A percentile compares a stretch with the other conserved stretches of the same genome.
phyloP scores from a whole-genome alignment of 1,140 invertebrate species.

The Spodoptera litura region DNA sequence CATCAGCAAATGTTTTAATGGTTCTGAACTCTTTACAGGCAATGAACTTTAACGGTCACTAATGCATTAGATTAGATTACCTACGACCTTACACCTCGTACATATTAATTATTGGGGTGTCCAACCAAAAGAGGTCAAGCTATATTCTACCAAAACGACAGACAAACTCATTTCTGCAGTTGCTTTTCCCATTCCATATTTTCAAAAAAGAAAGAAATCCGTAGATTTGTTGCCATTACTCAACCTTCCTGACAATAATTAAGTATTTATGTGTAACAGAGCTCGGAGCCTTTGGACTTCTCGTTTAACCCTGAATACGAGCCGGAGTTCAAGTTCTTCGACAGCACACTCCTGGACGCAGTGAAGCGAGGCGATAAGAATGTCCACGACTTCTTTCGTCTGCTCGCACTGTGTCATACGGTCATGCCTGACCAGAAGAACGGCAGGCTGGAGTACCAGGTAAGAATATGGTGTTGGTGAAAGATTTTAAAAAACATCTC shows the following conservation, averaged over 20 bases:
- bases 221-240: slow-evolving; percentile 46
- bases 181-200: slow-evolving; percentile 18
- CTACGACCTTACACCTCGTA: too few species aligned
- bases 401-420: slow-evolving; percentile 98
- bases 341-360: slow-evolving; percentile 94
- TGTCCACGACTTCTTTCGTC: slow-evolving; percentile 94
- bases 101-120: too few species aligned
- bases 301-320: slow-evolving; percentile 97
- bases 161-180: slow-evolving; percentile 4
- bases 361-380: slow-evolving; percentile 91
- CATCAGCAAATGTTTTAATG: too few species aligned
- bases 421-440: slow-evolving; percentile 98
- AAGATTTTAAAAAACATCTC: background rate
- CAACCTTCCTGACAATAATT: background rate
- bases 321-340: slow-evolving; percentile 97
- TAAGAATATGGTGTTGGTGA: slow-evolving; percentile 43
- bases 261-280: slow-evolving; percentile 80
- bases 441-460: slow-evolving; percentile 90
- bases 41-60: too few species aligned
- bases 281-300: slow-evolving; percentile 94
- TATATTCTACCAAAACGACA: too few species aligned
- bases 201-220: background rate
- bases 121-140: too few species aligned
- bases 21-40: too few species aligned
- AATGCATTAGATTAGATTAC: too few species aligned